These are phyloP conservation scores for Zaprionus tsacasi DNA, from an alignment of 1,140 invertebrate species.

Conservation along the genomic window DNA sequence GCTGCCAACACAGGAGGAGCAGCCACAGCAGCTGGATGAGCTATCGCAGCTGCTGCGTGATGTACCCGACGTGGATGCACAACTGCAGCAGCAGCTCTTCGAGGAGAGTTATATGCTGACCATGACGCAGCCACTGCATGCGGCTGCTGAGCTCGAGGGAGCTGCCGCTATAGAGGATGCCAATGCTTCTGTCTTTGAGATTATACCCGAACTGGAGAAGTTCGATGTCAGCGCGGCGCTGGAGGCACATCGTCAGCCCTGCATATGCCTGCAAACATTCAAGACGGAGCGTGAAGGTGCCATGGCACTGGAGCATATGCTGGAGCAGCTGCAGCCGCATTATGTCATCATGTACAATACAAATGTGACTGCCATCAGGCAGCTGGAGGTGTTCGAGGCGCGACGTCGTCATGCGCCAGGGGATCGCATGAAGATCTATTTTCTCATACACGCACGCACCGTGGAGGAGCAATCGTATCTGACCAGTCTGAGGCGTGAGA, in stretches of 20 bases:
- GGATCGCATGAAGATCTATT: constrained; percentile 90
- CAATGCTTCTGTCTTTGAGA: constrained; percentile 86
- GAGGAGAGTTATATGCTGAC: constrained; percentile 89
- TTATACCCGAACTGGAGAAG: constrained; percentile 88
- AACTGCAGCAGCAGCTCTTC: constrained; percentile 66
- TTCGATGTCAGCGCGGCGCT: constrained; percentile 87
- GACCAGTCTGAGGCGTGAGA: constrained; percentile 94
- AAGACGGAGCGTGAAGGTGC: constrained; percentile 89
- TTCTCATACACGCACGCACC: constrained; percentile 94
- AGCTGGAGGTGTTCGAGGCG: constrained; percentile 93
- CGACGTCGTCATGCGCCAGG: constrained; percentile 87
- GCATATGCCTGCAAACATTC: constrained; percentile 91
- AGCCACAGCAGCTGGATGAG: constrained; percentile 49
- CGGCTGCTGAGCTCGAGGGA: not conserved
- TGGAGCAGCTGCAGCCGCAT: constrained; percentile 89
- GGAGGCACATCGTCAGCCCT: constrained; percentile 85
- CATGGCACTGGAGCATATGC: constrained; percentile 88
- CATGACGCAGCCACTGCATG: constrained; percentile 86
- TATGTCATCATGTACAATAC: constrained; percentile 96
- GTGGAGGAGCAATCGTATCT: constrained; percentile 98
- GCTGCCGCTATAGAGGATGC: constrained; percentile 49
- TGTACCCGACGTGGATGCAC: constrained; percentile 24
- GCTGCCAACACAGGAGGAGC: not conserved
- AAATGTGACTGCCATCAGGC: constrained; percentile 93
- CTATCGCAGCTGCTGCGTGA: constrained; percentile 64